Conservation (phyloP, 53 echinoderm and acorn worm genomes). For the Holothuria scabra region DNA sequence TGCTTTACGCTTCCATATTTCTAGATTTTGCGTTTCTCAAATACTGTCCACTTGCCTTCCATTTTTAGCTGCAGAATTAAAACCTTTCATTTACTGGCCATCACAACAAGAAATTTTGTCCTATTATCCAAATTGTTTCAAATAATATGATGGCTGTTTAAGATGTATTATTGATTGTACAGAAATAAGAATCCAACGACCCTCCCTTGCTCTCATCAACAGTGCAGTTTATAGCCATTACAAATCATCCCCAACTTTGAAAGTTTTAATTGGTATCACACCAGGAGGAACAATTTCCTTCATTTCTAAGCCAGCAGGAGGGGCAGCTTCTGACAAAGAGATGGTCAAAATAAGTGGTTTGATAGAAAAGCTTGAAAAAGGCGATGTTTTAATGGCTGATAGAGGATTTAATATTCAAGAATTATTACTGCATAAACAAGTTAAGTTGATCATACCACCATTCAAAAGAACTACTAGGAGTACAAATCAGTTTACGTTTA, state of each 20-base stretch:
- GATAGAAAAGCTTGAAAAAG: slow-evolving; percentile 54
- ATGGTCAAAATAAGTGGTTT: slow-evolving; percentile 61
- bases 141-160: slow-evolving; percentile 58
- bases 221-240: slow-evolving; percentile 67
- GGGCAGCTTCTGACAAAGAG: slow-evolving; percentile 69
- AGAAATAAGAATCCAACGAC: slow-evolving; percentile 65
- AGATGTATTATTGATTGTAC: slow-evolving; percentile 75
- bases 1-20: slow-evolving; percentile 58
- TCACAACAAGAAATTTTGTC: slow-evolving; percentile 46
- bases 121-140: slow-evolving; percentile 68
- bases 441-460: slow-evolving; percentile 64
- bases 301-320: slow-evolving; percentile 49
- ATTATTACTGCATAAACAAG: slow-evolving; percentile 61
- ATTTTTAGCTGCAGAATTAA: slow-evolving; percentile 54
- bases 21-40: slow-evolving; percentile 57
- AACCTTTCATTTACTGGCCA: slow-evolving; percentile 71
- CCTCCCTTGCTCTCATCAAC: slow-evolving; percentile 58
- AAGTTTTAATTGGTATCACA: slow-evolving; percentile 68
- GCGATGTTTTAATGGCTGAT: slow-evolving; percentile 73
- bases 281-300: slow-evolving; percentile 69
- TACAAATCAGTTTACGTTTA: slow-evolving; percentile 49
- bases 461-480: slow-evolving; percentile 48
- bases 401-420: slow-evolving; percentile 74
- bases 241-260: slow-evolving; percentile 62
- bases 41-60: slow-evolving; percentile 61